Evolutionary conservation across 2,797 vertebrate species (phyloP), one percentile per base, ranked within the genome.

Genomic region (Petrocephalus sullivani): DNA sequence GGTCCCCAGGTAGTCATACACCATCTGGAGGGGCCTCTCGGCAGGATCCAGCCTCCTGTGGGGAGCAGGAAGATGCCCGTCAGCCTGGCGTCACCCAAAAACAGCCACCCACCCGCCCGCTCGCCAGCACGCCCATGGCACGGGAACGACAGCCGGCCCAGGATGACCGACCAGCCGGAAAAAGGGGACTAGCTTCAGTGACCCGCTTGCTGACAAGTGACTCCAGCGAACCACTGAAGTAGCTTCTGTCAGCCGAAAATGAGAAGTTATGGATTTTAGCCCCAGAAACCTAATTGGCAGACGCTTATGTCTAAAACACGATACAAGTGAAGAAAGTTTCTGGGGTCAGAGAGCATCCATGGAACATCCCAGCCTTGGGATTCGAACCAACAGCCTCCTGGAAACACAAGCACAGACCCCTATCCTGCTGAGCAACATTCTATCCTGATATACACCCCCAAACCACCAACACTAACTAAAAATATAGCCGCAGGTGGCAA

Each of bases 11-110:
- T 98, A 99, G 92, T 98, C 96, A 64, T 97, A 98, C 87, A 99
- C 96, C 91, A 99, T 98, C 93, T 97, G 97, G 90, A 99, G 97
- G 9, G 98, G 98, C 54, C 94, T 94, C 90, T 99, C 98, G 6
- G 95, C 91, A 58, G 97, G 93, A 75, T 97, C 96, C 94, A 99
- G 93, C 90, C 96, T 97, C 96, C 98, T 99, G 92, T 61, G 90
- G 58, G 60, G 67, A 64, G 81, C 6, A 19, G 92, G 57, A 90
- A 56, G 64, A 56, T 61, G 86, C n/a, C 21, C 16, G 57, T 23
- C 54, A 85, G 49, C 83, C 28, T 85, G 54, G 23, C 8, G 16
- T 54, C 46, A 23, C 83, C 49, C 54, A 9, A 3, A 53, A 82
- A 82, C 78, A 56, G 4, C 51, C 14, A 28, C 4, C 51, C 14